These are phyloP conservation scores for Eustalomyia histrio DNA, from an alignment of 2,888 invertebrate genomes.

Conservation along the genomic window DNA sequence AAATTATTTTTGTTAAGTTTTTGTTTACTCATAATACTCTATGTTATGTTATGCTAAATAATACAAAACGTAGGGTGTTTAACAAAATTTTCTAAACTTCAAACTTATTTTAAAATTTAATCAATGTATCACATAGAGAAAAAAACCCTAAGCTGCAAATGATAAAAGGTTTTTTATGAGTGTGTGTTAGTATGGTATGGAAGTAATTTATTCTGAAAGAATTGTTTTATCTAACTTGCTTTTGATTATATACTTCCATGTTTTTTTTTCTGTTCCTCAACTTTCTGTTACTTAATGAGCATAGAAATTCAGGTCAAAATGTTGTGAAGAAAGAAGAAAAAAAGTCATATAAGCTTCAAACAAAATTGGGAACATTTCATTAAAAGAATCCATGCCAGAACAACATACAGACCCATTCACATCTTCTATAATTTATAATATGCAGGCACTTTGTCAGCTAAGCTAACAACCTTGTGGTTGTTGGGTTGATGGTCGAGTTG, in stretches of 20 bases:
- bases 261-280: too few species aligned
- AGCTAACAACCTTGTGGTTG: constrained; percentile 39
- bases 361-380: constrained; percentile 54
- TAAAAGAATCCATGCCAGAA: constrained; percentile 31
- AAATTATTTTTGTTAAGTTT: too few species aligned
- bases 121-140: background rate
- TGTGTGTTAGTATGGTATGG: background rate
- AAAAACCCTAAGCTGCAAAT: background rate
- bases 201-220: constrained; percentile 7
- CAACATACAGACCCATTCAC: background rate
- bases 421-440: background rate
- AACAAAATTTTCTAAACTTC: background rate
- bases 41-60: too few species aligned
- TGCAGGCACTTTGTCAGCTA: constrained; percentile 18
- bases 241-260: background rate
- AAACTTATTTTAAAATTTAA: background rate
- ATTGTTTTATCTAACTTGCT: constrained; percentile 18
- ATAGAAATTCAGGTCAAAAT: constrained; percentile 51
- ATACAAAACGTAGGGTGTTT: too few species aligned
- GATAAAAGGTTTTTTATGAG: constrained; percentile 12
- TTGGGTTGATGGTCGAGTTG: constrained; percentile 37
- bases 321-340: constrained; percentile 28
- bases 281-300: constrained; percentile 52
- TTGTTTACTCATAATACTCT: too few species aligned
- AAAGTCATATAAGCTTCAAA: constrained; percentile 41